phyloP scores from a whole-genome alignment of 2,113 vertebrate species.

The Tinamus guttatus region DNA sequence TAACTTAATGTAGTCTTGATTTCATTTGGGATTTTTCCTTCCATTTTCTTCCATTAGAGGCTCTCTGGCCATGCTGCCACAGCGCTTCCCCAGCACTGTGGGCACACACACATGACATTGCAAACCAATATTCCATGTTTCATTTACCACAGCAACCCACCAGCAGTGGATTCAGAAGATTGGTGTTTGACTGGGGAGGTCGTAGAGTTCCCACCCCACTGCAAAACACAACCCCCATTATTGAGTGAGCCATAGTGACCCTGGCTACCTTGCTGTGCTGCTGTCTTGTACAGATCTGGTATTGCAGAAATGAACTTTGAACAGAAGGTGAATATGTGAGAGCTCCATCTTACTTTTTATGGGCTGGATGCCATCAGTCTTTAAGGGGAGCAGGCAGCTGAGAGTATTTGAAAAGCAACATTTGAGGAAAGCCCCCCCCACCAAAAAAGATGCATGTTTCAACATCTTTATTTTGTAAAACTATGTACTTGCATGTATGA shows the following conservation, averaged over 20 bases:
- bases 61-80: accelerated
- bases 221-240: background rate
- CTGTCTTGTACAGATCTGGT: accelerated
- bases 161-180: background rate
- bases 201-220: background rate
- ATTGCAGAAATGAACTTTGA: background rate
- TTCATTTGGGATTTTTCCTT: background rate
- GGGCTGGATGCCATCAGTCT: background rate
- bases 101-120: accelerated
- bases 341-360: background rate
- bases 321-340: background rate
- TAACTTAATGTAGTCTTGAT: background rate
- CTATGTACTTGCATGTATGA: background rate
- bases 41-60: background rate
- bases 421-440: background rate
- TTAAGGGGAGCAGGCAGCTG: background rate
- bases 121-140: background rate
- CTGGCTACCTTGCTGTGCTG: background rate
- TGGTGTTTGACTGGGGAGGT: accelerated
- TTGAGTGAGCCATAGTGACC: background rate
- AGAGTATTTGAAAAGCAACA: background rate
- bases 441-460: background rate
- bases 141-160: background rate
- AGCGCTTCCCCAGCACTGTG: background rate
- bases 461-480: background rate